These are phyloP conservation scores for Stenichneumon culpator DNA, from an alignment of 2,888 invertebrate species.

Conservation along the genomic window DNA sequence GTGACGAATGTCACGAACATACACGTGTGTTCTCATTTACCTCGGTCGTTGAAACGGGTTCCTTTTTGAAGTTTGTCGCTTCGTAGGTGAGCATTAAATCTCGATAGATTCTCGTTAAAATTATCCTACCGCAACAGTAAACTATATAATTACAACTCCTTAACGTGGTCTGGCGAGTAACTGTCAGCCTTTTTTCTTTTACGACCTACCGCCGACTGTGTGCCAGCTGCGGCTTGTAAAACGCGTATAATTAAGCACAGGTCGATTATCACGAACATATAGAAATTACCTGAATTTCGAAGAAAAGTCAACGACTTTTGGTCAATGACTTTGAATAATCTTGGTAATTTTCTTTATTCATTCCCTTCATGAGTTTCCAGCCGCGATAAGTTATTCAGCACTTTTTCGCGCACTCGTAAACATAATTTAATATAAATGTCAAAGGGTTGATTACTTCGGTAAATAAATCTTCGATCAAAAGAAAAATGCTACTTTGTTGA, in stretches of 20 bases:
- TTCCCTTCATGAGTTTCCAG: no score
- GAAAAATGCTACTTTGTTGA: neutral
- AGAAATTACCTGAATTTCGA: no score
- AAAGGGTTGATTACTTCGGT: neutral
- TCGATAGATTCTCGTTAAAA: neutral
- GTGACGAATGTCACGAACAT: neutral
- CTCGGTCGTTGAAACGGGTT: neutral
- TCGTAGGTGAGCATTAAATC: neutral
- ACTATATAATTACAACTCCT: neutral
- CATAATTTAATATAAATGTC: neutral
- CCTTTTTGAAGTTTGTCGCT: neutral
- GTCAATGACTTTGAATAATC: no score
- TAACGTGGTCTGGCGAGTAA: neutral
- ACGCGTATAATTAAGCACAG: neutral
- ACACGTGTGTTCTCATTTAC: neutral
- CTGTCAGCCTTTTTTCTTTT: neutral
- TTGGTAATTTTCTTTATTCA: no score
- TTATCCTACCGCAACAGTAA: neutral
- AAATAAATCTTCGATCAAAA: neutral
- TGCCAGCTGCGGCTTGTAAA: neutral
- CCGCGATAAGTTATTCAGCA: no score
- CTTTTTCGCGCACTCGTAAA: no score
- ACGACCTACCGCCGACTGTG: conserved; percentile 8
- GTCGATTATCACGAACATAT: neutral
- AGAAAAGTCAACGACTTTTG: no score